Conservation (phyloP, 1,140 invertebrate species). For the Harlomillsia oculata region DNA sequence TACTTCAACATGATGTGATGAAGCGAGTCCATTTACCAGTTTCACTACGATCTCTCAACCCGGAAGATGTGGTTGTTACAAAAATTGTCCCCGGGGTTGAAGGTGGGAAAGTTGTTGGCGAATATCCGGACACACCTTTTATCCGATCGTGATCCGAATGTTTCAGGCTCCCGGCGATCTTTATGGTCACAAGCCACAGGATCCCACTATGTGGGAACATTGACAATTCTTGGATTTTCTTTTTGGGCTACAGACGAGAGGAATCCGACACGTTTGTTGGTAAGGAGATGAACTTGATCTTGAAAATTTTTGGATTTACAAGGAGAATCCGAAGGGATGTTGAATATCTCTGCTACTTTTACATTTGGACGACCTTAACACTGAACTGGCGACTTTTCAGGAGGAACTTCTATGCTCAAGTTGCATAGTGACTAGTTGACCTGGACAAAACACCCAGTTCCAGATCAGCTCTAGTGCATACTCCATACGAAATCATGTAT, state of each 20-base stretch:
- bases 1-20: constrained; percentile 99
- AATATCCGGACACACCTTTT: constrained; percentile 66
- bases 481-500: constrained; percentile 53
- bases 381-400: constrained; percentile 79
- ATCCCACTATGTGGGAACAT: constrained; percentile 61
- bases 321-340: constrained; percentile 81
- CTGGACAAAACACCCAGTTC: constrained; percentile 67
- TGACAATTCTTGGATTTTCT: constrained; percentile 65
- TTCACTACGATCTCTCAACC: neutral
- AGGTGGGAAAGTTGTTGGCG: constrained; percentile 60
- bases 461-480: constrained; percentile 51
- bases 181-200: constrained; percentile 41
- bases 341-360: constrained; percentile 91
- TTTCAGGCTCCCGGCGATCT: constrained; percentile 48
- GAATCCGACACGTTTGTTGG: constrained; percentile 73
- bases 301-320: constrained; percentile 85
- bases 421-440: constrained; percentile 65
- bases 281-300: constrained; percentile 80
- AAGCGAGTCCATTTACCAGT: constrained; percentile 48
- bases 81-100: constrained; percentile 83
- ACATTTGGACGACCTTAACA: constrained; percentile 81
- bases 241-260: constrained; percentile 72
- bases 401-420: constrained; percentile 56
- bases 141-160: constrained; percentile 56
- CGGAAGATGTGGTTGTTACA: constrained; percentile 88